Evolutionary conservation across 1,140 invertebrate species (phyloP).

Genomic region (Periplaneta americana): DNA sequence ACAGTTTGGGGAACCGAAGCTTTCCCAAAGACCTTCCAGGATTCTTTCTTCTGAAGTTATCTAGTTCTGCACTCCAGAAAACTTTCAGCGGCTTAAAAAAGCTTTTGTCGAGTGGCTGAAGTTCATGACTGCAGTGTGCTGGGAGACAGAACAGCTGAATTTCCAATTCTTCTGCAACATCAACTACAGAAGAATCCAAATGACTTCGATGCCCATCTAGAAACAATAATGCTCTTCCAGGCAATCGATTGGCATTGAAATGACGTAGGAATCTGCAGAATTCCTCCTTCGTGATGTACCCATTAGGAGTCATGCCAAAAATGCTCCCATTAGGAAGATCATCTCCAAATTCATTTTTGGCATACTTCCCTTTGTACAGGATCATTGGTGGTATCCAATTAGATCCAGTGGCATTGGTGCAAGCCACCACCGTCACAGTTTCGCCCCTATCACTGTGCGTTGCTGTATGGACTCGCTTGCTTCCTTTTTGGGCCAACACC

Average conservation of each 20-base stretch:
- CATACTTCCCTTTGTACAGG: conserved; percentile 3
- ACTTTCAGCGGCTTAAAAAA: conserved; percentile 3
- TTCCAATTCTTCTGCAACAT: not conserved
- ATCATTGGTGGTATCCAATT: conserved; percentile 13
- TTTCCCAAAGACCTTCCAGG: not conserved
- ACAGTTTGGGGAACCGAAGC: not conserved
- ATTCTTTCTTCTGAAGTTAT: not conserved
- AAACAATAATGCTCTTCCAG: not conserved
- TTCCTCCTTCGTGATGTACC: not conserved
- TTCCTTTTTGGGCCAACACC: conserved; percentile 12
- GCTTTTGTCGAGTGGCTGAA: not conserved
- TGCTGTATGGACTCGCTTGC: conserved; percentile 2
- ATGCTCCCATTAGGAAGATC: not conserved
- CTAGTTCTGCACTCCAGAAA: not conserved
- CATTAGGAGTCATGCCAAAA: conserved; percentile 12
- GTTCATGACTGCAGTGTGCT: conserved; percentile 5
- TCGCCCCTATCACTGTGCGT: conserved; percentile 9
- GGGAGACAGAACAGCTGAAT: conserved; percentile 9
- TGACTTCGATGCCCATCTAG: not conserved
- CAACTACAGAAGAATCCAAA: not conserved
- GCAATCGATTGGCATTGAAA: conserved; percentile 5
- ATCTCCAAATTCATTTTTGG: not conserved
- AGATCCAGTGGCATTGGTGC: conserved; percentile 3
- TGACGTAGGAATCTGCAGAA: not conserved
- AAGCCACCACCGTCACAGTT: conserved; percentile 9